Evolutionary conservation across 1,140 invertebrate species (phyloP).

Genomic region (Bombyx mori): DNA sequence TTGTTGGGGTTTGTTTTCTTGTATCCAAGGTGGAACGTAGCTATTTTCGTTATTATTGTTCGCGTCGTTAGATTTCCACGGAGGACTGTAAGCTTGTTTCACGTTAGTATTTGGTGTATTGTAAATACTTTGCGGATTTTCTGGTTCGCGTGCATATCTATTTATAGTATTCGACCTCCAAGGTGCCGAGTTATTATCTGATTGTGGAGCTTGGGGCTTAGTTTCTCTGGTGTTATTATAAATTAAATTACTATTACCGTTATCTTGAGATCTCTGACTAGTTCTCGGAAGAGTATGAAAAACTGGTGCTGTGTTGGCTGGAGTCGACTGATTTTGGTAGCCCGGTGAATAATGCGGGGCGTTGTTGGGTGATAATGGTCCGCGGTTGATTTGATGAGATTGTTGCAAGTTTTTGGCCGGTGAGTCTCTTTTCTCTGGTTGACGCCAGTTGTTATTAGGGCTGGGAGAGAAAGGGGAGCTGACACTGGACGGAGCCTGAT

Average conservation of each 20-base stretch:
- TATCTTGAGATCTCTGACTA: slow-evolving; percentile 42
- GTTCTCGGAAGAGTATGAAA: slow-evolving; percentile 54
- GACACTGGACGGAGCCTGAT: slow-evolving; percentile 22
- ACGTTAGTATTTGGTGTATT: slow-evolving; percentile 34
- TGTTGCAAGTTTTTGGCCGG: slow-evolving; percentile 42
- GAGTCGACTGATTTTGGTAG: slow-evolving; percentile 34
- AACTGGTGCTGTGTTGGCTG: slow-evolving; percentile 28
- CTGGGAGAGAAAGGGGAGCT: slow-evolving; percentile 31
- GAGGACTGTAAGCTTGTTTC: slow-evolving; percentile 37
- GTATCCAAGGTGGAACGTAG: slow-evolving; percentile 39
- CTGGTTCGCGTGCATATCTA: slow-evolving; percentile 33
- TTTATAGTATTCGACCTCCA: slow-evolving; percentile 61
- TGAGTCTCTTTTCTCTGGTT: slow-evolving; percentile 58
- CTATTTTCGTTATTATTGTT: slow-evolving; percentile 40
- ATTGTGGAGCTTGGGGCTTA: slow-evolving; percentile 25
- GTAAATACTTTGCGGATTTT: slow-evolving; percentile 32
- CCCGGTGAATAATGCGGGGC: slow-evolving; percentile 28
- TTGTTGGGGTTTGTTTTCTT: slow-evolving; percentile 39
- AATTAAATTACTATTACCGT: slow-evolving; percentile 31
- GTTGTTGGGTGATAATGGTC: slow-evolving; percentile 41
- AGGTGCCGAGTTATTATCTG: slow-evolving; percentile 42
- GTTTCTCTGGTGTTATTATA: slow-evolving; percentile 34
- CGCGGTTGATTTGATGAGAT: slow-evolving; percentile 39
- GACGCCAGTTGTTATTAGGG: slow-evolving; percentile 45
- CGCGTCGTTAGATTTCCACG: slow-evolving; percentile 47